These are phyloP conservation scores for Lutjanus campechanus DNA, from an alignment of 2,797 vertebrate genomes.

Conservation along the genomic window DNA sequence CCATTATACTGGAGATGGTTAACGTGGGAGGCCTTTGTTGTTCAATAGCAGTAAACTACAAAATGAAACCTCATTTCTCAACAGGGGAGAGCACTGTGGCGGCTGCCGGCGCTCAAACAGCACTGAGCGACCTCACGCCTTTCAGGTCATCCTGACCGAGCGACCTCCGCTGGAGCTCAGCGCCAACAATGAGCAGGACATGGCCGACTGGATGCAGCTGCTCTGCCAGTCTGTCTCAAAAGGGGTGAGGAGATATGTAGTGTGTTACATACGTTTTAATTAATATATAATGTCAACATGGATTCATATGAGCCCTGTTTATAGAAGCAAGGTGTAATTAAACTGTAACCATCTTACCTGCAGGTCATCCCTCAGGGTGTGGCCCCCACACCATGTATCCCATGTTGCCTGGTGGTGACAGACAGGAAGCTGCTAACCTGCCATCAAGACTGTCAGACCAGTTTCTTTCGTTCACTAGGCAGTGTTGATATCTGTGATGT, in stretches of 20 bases:
- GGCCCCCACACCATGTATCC: slow-evolving; percentile 91
- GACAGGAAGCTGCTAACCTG: slow-evolving; percentile 91
- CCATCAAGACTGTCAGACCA: slow-evolving; percentile 98
- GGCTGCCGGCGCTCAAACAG: slow-evolving; percentile 94
- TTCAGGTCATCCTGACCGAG: slow-evolving; percentile 95
- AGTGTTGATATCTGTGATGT: slow-evolving; percentile 86
- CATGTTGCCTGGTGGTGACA: slow-evolving; percentile 96
- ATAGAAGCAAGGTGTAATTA: background rate
- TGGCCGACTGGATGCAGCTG: slow-evolving; percentile 98
- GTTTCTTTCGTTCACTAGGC: slow-evolving; percentile 95
- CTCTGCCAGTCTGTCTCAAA: slow-evolving; percentile 98
- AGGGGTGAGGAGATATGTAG: slow-evolving; percentile 86
- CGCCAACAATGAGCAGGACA: slow-evolving; percentile 92
- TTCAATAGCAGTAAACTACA: background rate
- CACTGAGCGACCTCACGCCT: slow-evolving; percentile 93
- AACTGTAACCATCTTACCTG: background rate
- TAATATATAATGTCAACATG: background rate
- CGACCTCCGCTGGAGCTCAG: slow-evolving; percentile 94
- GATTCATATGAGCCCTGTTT: background rate
- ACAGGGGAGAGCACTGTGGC: slow-evolving; percentile 95
- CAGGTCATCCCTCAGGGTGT: slow-evolving; percentile 95
- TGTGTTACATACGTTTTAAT: background rate
- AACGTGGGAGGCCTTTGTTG: background rate
- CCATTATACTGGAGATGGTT: background rate
- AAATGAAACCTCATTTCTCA: background rate